Evolutionary conservation across 2,113 vertebrate species (phyloP), one percentile per base, ranked within the genome.

Genomic region (Oncorhynchus tshawytscha): DNA sequence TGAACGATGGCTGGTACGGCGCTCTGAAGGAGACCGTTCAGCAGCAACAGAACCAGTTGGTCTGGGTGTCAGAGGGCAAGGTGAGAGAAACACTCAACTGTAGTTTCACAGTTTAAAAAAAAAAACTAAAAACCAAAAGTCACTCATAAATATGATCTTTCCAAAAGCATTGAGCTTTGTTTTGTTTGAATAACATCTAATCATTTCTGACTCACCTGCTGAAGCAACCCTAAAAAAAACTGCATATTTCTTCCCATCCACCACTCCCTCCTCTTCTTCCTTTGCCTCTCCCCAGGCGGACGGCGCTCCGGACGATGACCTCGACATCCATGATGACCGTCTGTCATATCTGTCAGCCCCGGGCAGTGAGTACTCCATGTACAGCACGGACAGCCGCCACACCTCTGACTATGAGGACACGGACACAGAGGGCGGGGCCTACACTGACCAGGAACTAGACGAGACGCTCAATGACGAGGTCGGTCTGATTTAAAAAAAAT

Each of bases 31-130:
- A 99, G 88, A 96, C 95, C 5, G 94, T 95, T 83, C 97, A 99
- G 66, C 97, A 99, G 9, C 98, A 99, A 70, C 98, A 99, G 91
- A 99, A 97, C 85, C 97, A 99, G 83, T 81, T 99, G 80, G 98
- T 99, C 48, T 99, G 97, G 98, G 98, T 99, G 87, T 99, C 98
- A 5, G 98, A 99, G 90, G 98, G 98, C 88, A 99, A 98, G 97
- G 97, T 99, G 94, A 94, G 95, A 72, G 25, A 25, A 39, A 27
- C 7, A 1, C 15, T 24, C 15, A 2, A 8, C 13, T 20, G 3
- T 27, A 12, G 3, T 16, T 18, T 24, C 22, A 49, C 5, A 3
- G 31, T 34, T 31, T 31, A 1, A 5, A 31, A 27, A 16, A 8
- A 34, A 34, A 0, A 1, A 34, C 27, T 27, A 27, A 27, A 27